These are phyloP conservation scores for Casuarius casuarius DNA, from an alignment of 2,113 vertebrate genomes.

Conservation along the genomic window DNA sequence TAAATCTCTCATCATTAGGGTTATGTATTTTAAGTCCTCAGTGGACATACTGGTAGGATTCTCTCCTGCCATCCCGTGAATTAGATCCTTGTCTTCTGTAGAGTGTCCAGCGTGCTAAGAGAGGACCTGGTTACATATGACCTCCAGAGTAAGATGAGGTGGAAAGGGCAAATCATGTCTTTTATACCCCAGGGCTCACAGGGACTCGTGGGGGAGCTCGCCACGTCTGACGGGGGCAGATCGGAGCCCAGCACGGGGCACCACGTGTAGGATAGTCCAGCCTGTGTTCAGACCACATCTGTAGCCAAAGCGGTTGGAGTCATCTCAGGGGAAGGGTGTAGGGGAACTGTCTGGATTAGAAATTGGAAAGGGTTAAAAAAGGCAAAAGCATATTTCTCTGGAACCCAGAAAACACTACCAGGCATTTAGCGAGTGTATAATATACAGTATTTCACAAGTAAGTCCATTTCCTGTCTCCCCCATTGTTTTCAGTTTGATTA, in stretches of 20 bases:
- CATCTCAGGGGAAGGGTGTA: rapidly evolving
- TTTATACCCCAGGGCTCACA: not conserved
- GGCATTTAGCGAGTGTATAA: conserved; percentile 76
- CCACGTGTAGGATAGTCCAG: not conserved
- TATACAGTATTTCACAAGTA: conserved; percentile 79
- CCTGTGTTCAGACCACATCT: not conserved
- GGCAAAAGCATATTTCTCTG: not conserved
- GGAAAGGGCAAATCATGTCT: not conserved
- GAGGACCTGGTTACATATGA: rapidly evolving
- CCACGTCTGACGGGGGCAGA: not conserved
- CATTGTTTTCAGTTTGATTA: conserved; percentile 86
- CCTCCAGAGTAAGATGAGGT: not conserved
- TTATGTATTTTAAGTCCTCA: rapidly evolving
- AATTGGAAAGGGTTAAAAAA: conserved; percentile 8
- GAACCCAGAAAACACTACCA: conserved; percentile 39
- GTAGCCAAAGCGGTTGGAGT: not conserved
- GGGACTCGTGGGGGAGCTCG: not conserved
- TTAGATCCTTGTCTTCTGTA: not conserved
- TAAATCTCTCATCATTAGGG: not conserved
- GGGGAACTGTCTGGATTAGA: not conserved
- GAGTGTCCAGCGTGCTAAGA: not conserved
- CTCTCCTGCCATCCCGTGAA: not conserved
- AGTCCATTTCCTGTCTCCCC: conserved; percentile 79
- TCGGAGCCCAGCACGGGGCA: not conserved
- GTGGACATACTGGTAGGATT: not conserved